phyloP scores from a whole-genome alignment of 2,113 vertebrate genomes.

The Protobothrops mucrosquamatus region DNA sequence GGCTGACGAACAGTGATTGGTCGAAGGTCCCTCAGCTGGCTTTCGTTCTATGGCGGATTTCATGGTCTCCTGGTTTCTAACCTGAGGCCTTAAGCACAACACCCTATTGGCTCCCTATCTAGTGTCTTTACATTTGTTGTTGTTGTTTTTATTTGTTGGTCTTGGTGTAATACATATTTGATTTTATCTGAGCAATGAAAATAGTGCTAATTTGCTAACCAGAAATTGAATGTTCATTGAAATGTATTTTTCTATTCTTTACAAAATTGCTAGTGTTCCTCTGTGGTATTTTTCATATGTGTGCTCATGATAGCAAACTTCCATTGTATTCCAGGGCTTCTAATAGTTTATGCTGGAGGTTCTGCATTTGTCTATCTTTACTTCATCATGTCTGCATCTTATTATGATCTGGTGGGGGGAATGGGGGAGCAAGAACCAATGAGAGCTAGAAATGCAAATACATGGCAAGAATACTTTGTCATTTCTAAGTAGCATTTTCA shows the following conservation, averaged over 20 bases:
- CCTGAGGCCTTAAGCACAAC: neutral
- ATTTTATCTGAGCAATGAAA: neutral
- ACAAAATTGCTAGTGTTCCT: neutral
- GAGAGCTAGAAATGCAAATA: neutral
- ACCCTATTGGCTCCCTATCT: neutral
- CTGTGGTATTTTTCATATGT: neutral
- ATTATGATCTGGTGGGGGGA: neutral
- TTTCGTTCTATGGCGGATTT: neutral
- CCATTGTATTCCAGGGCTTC: neutral
- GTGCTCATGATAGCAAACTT: neutral
- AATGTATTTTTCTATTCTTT: neutral
- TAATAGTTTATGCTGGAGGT: neutral
- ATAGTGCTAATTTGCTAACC: neutral
- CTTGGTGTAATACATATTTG: neutral
- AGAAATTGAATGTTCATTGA: neutral
- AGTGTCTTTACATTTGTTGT: neutral
- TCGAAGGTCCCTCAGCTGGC: no score
- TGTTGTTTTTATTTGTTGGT: neutral
- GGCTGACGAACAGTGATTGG: no score
- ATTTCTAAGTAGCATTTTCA: neutral
- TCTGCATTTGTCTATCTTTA: neutral
- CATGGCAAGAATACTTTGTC: neutral
- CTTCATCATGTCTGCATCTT: neutral
- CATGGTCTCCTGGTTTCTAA: neutral
- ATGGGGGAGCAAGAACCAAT: neutral